phyloP scores from a whole-genome alignment of 1,140 invertebrate genomes.

The Mycetomoellerius zeteki region DNA sequence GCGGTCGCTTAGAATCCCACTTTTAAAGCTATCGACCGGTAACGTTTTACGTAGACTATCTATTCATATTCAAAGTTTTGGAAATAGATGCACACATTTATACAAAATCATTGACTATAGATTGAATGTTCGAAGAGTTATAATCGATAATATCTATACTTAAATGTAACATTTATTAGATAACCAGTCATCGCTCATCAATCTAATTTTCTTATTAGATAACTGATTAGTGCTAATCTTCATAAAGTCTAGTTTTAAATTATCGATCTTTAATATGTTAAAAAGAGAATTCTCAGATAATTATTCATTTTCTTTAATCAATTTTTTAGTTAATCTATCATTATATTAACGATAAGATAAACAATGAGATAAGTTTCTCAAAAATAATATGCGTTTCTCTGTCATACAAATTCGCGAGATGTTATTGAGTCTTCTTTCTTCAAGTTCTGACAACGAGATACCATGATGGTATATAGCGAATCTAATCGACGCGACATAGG shows the following conservation, averaged over 20 bases:
- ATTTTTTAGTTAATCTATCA: neutral
- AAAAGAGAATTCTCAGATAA: neutral
- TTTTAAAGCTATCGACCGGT: neutral
- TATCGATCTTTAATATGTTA: neutral
- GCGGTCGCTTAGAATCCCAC: neutral
- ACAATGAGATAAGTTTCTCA: slow-evolving; percentile 3
- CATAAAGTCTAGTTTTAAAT: neutral
- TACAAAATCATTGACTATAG: too few relatives aligned
- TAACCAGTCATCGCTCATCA: too few relatives aligned
- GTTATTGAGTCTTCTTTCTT: neutral
- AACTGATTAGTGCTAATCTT: too few relatives aligned
- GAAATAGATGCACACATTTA: too few relatives aligned
- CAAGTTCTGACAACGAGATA: neutral
- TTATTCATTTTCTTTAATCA: neutral
- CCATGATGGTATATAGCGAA: neutral
- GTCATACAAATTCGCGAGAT: neutral
- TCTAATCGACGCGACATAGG: neutral
- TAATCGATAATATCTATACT: neutral
- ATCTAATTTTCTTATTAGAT: too few relatives aligned
- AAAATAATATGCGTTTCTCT: neutral
- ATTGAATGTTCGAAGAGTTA: neutral
- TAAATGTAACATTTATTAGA: neutral
- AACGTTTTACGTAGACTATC: neutral
- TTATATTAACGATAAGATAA: neutral
- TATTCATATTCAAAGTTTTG: too few relatives aligned